phyloP scores from a whole-genome alignment of 1,140 invertebrate genomes.

The Ceratina calcarata region DNA sequence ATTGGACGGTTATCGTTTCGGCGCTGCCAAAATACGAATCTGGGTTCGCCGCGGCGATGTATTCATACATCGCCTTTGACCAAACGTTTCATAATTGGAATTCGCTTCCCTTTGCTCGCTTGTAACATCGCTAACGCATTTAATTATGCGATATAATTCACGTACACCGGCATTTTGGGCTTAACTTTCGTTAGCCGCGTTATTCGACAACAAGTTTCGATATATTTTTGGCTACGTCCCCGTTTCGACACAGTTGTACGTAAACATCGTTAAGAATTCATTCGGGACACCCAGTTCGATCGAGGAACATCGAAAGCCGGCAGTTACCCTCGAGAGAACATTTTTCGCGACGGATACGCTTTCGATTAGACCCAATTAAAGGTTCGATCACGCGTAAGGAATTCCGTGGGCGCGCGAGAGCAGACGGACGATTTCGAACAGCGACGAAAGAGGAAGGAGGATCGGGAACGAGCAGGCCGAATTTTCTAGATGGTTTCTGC shows the following conservation, averaged over 20 bases:
- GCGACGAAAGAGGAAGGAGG: neutral
- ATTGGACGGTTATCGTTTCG: conserved; percentile 48
- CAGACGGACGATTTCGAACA: neutral
- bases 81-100: conserved; percentile 30
- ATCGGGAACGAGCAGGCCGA: conserved; percentile 40
- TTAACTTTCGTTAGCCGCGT: too few relatives aligned
- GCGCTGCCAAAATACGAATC: conserved; percentile 48
- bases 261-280: too few relatives aligned
- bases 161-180: too few relatives aligned
- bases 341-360: neutral
- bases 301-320: too few relatives aligned
- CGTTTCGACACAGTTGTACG: too few relatives aligned
- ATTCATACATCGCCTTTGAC: conserved; percentile 30
- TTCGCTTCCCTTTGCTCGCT: neutral
- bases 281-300: too few relatives aligned
- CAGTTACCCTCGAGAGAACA: neutral
- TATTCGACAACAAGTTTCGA: too few relatives aligned
- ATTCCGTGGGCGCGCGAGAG: neutral
- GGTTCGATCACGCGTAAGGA: conserved; percentile 7
- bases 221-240: too few relatives aligned
- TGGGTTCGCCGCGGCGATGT: conserved; percentile 12
- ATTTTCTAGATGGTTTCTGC: conserved; percentile 75
- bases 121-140: neutral
- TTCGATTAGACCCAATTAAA: conserved; percentile 30
- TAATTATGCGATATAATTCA: too few relatives aligned